phyloP scores from a whole-genome alignment of 2,888 invertebrate genomes.

The Ceraclea dissimilis region DNA sequence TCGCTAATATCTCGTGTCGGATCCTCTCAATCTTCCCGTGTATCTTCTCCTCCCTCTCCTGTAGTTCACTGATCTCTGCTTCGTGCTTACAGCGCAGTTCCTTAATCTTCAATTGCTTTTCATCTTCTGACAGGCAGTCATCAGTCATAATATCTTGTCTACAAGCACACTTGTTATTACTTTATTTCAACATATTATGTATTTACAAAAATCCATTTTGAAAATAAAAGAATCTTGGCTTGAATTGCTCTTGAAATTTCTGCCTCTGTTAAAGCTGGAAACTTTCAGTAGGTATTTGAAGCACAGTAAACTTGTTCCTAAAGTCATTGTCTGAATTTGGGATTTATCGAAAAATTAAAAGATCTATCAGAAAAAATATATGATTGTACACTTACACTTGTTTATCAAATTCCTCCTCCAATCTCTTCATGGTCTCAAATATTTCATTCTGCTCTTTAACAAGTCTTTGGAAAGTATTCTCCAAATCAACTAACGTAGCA shows the following conservation, averaged over 20 bases:
- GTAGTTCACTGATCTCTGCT: neutral
- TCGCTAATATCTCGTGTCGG: neutral
- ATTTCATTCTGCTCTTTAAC: slow-evolving; percentile 7
- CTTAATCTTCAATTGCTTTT: slow-evolving; percentile 4
- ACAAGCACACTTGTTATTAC: neutral
- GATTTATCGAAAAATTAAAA: too few species aligned
- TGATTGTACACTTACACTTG: neutral
- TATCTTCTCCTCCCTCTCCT: neutral
- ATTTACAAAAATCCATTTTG: neutral
- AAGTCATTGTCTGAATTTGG: too few species aligned
- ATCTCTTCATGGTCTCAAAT: slow-evolving; percentile 12
- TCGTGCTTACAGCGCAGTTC: neutral
- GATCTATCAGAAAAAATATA: too few species aligned
- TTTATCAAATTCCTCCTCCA: slow-evolving; percentile 10
- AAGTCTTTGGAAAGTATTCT: slow-evolving; percentile 9
- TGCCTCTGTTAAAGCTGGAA: too few species aligned
- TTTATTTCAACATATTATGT: neutral
- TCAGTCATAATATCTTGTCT: neutral
- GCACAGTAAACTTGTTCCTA: too few species aligned
- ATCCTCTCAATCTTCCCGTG: neutral
- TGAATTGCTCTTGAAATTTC: too few species aligned
- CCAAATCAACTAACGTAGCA: slow-evolving; percentile 6
- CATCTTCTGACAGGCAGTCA: neutral
- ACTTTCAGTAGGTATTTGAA: too few species aligned
- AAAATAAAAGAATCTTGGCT: too few species aligned